These are phyloP conservation scores for Leuciscus idus DNA, from an alignment of 2,113 vertebrate species.

Conservation along the genomic window DNA sequence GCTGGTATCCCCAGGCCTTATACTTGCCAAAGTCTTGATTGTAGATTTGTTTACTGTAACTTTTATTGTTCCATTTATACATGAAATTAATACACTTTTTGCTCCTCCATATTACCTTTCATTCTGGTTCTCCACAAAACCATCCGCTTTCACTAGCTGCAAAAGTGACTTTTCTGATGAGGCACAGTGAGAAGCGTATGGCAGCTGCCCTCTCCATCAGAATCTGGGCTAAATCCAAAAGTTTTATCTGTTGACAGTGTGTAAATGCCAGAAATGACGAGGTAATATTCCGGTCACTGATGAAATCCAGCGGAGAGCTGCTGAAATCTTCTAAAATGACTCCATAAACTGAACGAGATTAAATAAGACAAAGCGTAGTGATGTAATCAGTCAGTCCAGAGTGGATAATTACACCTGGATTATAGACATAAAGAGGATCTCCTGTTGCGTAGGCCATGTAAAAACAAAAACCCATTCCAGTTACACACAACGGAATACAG, in stretches of 20 bases:
- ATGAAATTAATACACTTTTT: not conserved
- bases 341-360: conserved; percentile 15
- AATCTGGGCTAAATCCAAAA: conserved; percentile 55
- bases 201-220: conserved; percentile 57
- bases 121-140: not conserved
- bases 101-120: not conserved
- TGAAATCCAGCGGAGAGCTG: conserved; percentile 21
- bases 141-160: conserved; percentile 18
- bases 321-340: conserved; percentile 28
- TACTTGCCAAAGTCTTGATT: not conserved
- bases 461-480: not conserved
- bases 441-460: not conserved
- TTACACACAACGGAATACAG: not conserved
- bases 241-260: conserved; percentile 44
- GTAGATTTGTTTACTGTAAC: not conserved
- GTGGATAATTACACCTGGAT: conserved; percentile 26
- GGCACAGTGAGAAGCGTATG: conserved; percentile 40
- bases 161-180: conserved; percentile 39
- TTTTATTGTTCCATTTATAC: not conserved
- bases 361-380: not conserved
- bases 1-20: not conserved
- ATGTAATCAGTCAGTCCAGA: not conserved
- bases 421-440: not conserved
- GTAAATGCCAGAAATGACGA: conserved; percentile 54
- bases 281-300: conserved; percentile 55